Base-by-base conservation (phyloP, 2,888 invertebrate genomes). In the Epiblema foenella region DNA sequence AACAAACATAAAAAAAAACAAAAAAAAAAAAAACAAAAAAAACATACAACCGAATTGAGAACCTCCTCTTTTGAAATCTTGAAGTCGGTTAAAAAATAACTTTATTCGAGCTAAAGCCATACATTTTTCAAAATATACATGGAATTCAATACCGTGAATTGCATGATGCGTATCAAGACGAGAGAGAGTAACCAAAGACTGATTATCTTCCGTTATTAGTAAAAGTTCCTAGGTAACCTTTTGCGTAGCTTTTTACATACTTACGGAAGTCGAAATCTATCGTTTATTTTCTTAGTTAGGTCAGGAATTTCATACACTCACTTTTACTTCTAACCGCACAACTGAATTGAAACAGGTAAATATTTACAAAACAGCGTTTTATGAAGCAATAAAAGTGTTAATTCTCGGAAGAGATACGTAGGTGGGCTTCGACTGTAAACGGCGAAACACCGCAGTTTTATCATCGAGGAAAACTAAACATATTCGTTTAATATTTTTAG, bases 291-390 rank as follows among this genome's bases (percentile, higher is more conserved):
- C 46, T 57, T 59, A 24, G 37, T 18, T 46, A 29, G 42, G 46
- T 39, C 39, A 56, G 49, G 68, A 56, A 64, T 69, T 59, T 42
- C 42, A 69, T 59, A 65, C 52, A 60, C 59, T 70, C 54, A 70
- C 65, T 65, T 70, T 70, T 70, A 70, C 70, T 70, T 69, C 65
- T 54, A 70, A 70, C 65, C 65, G 59, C 69, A 70, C 65, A 58
- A 65, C 64, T 59, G 65, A 59, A 65, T 59, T 59, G 20, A 59
- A 58, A 65, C 58, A 59, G 65, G 52, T 70, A 70, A 70, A 70
- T 70, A 70, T 70, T 70, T 70, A 70, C 59, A 59, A 69, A 69
- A 69, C 64, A 51, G 51, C 52, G 58, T 70, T 70, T 70, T 70
- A 70, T 65, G 64, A 65, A 70, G 52, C 69, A 65, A 70, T 65